Base-by-base conservation (phyloP, 2,797 vertebrate species). In the Karalla daura region DNA sequence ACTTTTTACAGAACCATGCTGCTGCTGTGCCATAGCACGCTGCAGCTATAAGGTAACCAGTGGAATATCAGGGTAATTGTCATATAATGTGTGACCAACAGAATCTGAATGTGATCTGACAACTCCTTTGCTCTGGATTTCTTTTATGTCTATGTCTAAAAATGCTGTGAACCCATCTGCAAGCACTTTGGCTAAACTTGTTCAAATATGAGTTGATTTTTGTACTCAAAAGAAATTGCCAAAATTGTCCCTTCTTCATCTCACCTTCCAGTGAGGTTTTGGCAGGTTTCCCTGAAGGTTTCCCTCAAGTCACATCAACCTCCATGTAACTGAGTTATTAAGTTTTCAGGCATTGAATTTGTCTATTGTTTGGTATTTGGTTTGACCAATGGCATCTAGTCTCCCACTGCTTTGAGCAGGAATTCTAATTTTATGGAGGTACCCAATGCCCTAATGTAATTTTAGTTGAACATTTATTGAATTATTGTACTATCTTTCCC, bases 251-350 rank as follows among this genome's bases (percentile, higher is more conserved):
- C 21, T 23, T 51, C 33, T 24, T 32, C 14, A 46, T 58, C 40
- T 21, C n/a, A 51, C 33, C 7, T 66, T 50, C 53, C 5, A 63
- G 20, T n/a, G 21, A 17, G 58, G n/a, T n/a, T n/a, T 36, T 59
- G 18, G 0, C 14, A 14, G 28, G 66, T 52, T 23, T 60, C 14
- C 45, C 60, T 14, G 12, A 13, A 67, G 40, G n/a, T n/a, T n/a
- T 72, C 28, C 10, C 0, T n/a, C 21, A n/a, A 20, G 18, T 3
- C 30, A 27, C 8, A 21, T n/a, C n/a, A 28, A 30, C n/a, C 13
- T 35, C 14, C 30, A 20, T 54, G 23, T 2, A 17, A 32, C 53
- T 53, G 50, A 46, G 4, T 9, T 21, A 4, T 3, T 10, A 21
- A 5, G 44, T 32, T 63, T 49, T 30, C 1, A 33, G 35, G 2